These are phyloP conservation scores for Minunthozetes semirufus DNA, from an alignment of 2,888 invertebrate genomes.

Conservation along the genomic window DNA sequence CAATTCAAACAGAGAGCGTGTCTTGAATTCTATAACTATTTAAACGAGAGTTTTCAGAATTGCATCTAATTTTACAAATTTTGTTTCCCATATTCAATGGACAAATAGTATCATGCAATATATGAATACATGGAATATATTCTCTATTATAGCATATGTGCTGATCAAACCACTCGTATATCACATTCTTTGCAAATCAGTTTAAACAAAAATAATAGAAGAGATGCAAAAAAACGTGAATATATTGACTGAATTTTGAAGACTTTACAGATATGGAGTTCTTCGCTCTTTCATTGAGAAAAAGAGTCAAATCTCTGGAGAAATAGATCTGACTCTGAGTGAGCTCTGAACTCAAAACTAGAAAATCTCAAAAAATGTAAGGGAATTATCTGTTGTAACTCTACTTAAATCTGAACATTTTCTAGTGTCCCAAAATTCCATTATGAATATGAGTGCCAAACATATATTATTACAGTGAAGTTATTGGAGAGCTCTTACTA, in stretches of 20 bases:
- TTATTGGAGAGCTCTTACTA: background rate
- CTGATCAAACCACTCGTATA: no score
- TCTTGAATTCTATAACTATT: slow-evolving; percentile 20
- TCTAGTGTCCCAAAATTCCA: background rate
- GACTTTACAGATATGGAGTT: background rate
- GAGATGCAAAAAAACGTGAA: background rate
- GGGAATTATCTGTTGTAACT: background rate
- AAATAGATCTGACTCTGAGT: background rate
- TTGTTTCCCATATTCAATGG: background rate
- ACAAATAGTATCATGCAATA: background rate
- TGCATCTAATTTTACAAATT: background rate
- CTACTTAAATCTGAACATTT: background rate
- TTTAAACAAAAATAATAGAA: background rate
- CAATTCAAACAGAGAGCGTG: slow-evolving; percentile 10
- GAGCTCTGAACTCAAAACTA: no score
- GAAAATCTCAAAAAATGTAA: background rate
- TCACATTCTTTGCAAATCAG: no score
- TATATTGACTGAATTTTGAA: background rate
- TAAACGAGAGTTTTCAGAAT: background rate
- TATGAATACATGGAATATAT: no score
- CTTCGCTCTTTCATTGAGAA: background rate
- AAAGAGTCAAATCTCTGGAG: slow-evolving; percentile 13
- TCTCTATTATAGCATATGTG: no score
- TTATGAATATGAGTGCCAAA: background rate
- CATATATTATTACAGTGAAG: background rate